Evolutionary conservation across 2,797 vertebrate genomes (phyloP).

Genomic region (Muscicapa comitata): DNA sequence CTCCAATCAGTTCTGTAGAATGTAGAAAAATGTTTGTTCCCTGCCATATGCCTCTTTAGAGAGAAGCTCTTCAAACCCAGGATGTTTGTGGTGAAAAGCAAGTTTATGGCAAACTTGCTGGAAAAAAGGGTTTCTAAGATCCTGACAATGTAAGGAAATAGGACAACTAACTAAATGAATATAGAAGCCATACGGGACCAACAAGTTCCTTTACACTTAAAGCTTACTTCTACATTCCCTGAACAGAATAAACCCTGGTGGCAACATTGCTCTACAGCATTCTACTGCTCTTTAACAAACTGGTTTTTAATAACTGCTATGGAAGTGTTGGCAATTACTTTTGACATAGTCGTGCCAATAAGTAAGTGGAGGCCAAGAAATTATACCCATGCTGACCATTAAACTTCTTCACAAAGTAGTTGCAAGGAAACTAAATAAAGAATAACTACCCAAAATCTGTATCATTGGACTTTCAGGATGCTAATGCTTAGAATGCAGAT

Average conservation of each 20-base stretch:
- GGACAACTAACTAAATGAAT: neutral
- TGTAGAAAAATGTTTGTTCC: neutral
- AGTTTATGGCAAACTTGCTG: neutral
- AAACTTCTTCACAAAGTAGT: neutral
- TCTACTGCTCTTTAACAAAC: neutral
- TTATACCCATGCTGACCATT: neutral
- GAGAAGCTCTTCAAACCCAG: neutral
- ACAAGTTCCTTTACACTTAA: neutral
- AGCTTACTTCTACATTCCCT: neutral
- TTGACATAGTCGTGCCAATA: neutral
- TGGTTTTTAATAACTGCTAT: neutral
- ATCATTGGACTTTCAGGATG: neutral
- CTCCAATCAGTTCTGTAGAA: neutral
- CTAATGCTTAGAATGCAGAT: neutral
- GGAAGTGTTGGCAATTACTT: neutral
- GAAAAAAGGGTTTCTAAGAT: neutral
- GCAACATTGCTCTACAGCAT: neutral
- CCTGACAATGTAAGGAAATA: neutral
- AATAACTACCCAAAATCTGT: neutral
- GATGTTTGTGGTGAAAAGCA: neutral
- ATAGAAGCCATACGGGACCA: neutral
- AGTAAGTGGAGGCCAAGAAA: neutral
- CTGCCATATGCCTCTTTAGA: neutral
- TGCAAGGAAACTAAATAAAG: neutral
- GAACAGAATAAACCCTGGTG: neutral